Conservation (phyloP, 2,888 invertebrate genomes). For the Caenorhabditis auriculariae region DNA sequence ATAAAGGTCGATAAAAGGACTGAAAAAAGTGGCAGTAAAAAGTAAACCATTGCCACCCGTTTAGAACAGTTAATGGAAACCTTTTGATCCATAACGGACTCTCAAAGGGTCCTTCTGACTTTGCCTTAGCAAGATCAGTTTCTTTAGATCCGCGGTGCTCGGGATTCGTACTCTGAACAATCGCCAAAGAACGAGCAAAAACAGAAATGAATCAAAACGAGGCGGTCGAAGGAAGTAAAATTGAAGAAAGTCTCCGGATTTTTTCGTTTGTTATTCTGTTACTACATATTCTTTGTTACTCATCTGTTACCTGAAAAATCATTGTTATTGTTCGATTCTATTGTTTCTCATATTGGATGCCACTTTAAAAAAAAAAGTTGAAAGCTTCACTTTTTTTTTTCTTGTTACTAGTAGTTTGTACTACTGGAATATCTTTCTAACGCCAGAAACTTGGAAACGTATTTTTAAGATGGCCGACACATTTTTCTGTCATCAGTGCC, state of each 20-base stretch:
- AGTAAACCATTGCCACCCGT: background rate
- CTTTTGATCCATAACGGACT: background rate
- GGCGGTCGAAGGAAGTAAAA: slow-evolving; percentile 34
- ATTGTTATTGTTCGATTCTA: slow-evolving; percentile 9
- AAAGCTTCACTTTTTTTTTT: no score
- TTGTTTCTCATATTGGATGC: slow-evolving; percentile 5
- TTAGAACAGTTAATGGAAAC: no score
- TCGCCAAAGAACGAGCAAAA: slow-evolving; percentile 16
- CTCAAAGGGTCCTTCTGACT: background rate
- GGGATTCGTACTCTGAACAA: slow-evolving; percentile 34
- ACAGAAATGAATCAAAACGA: slow-evolving; percentile 35
- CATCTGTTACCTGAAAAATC: no score
- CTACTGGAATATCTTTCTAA: background rate
- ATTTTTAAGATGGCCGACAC: no score
- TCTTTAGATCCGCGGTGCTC: slow-evolving; percentile 34
- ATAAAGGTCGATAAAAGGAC: background rate
- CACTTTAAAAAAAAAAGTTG: no score
- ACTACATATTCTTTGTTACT: no score
- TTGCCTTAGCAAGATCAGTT: slow-evolving; percentile 1
- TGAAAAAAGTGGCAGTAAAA: background rate
- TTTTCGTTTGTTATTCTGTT: no score
- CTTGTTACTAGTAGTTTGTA: no score
- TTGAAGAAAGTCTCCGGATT: background rate
- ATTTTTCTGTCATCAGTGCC: slow-evolving; percentile 32
- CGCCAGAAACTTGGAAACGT: background rate